phyloP scores from a whole-genome alignment of 2,113 vertebrate species.

The Felis chaus region DNA sequence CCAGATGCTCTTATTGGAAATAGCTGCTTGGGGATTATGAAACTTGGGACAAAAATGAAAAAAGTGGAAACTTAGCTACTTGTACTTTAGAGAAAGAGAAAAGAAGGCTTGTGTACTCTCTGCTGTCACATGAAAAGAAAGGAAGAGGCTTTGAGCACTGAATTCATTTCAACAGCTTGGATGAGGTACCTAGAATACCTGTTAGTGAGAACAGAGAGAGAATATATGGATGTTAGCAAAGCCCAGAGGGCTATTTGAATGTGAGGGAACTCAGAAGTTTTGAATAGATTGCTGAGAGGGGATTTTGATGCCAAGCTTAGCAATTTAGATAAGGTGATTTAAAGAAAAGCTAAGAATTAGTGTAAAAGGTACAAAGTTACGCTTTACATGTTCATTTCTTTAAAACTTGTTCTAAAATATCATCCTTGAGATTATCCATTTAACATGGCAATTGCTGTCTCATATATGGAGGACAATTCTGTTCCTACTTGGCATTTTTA shows the following conservation, averaged over 20 bases:
- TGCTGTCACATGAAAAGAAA: conserved; percentile 6
- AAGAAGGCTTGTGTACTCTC: neutral
- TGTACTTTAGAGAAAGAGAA: conserved; percentile 13
- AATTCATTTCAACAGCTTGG: neutral
- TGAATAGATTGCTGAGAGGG: conserved; percentile 9
- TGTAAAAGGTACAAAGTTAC: neutral
- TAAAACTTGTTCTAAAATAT: conserved; percentile 12
- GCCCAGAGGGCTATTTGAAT: neutral
- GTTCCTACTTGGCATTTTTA: conserved; percentile 30
- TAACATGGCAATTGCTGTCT: neutral
- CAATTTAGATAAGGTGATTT: neutral
- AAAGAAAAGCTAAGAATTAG: conserved; percentile 21
- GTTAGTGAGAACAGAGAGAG: neutral
- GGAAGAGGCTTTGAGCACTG: neutral
- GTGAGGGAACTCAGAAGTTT: neutral
- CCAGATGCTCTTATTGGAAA: conserved; percentile 41
- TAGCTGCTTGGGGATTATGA: conserved; percentile 25
- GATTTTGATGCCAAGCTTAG: conserved; percentile 29
- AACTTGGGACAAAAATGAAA: conserved; percentile 29
- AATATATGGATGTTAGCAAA: neutral
- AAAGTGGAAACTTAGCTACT: conserved; percentile 1
- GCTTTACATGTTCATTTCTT: neutral
- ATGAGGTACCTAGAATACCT: neutral
- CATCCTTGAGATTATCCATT: neutral
- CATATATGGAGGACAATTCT: neutral